A percentile compares a stretch with the other conserved stretches of the same genome.
These are phyloP conservation scores for Leptatherina wallacei DNA, from an alignment of 2,797 vertebrate genomes.

Conservation along the genomic window DNA sequence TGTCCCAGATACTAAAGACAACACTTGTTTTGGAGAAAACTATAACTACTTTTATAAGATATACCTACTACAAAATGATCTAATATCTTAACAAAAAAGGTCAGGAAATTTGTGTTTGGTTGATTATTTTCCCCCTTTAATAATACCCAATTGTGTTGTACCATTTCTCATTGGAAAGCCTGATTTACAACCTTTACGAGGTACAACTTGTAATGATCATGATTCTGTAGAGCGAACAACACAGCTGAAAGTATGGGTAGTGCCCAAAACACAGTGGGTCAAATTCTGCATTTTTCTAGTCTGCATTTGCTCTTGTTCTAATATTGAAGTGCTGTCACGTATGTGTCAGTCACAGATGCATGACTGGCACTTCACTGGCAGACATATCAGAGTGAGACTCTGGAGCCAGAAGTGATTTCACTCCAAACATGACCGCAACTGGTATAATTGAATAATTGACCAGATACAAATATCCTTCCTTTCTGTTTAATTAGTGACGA, in stretches of 20 bases:
- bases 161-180: background rate
- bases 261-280: too few relatives aligned
- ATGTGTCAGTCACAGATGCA: background rate
- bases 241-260: background rate
- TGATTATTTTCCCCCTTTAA: too few relatives aligned
- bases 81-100: background rate
- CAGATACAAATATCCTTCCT: too few relatives aligned
- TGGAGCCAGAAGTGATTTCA: too few relatives aligned
- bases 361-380: background rate
- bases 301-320: too few relatives aligned
- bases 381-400: background rate
- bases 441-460: too few relatives aligned
- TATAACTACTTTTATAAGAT: background rate
- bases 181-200: background rate
- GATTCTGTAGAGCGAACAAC: background rate
- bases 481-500: too few relatives aligned
- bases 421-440: too few relatives aligned
- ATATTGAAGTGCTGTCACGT: background rate
- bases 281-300: background rate
- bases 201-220: background rate
- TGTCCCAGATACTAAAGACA: background rate
- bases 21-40: background rate
- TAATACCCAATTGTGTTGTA: background rate
- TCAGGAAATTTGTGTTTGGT: too few relatives aligned
- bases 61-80: background rate